Evolutionary conservation across 2,797 vertebrate species (phyloP).

Genomic region (Bovichtus diacanthus): DNA sequence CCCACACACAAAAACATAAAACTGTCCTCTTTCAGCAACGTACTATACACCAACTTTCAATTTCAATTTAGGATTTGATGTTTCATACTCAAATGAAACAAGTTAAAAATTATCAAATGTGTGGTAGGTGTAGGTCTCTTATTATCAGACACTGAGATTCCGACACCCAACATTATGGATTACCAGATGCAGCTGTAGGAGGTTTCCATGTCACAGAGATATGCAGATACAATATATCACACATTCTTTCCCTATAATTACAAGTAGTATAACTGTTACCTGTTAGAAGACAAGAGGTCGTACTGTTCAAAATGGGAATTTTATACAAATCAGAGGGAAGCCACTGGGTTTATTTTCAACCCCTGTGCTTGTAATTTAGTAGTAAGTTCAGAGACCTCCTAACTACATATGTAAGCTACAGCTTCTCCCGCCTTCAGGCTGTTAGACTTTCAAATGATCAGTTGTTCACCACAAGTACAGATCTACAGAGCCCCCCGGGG

Average conservation of each 20-base stretch:
- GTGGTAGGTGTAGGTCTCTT: slow-evolving; percentile 34
- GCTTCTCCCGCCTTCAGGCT: slow-evolving; percentile 19
- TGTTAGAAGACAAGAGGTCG: not conserved
- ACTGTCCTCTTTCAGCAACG: slow-evolving; percentile 14
- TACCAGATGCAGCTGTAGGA: slow-evolving; percentile 42
- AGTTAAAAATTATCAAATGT: slow-evolving; percentile 22
- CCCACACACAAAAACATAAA: slow-evolving; percentile 8
- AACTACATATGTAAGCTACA: slow-evolving; percentile 14
- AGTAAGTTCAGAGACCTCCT: slow-evolving; percentile 30
- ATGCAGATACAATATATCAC: slow-evolving; percentile 11
- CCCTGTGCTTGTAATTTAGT: slow-evolving; percentile 55
- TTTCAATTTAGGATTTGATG: slow-evolving; percentile 22
- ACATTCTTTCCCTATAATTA: slow-evolving; percentile 44
- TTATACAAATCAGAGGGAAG: slow-evolving; percentile 12
- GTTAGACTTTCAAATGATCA: slow-evolving; percentile 12
- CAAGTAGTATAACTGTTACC: slow-evolving; percentile 7
- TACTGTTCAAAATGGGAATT: not conserved
- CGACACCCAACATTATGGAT: slow-evolving; percentile 28
- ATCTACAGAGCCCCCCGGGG: not conserved
- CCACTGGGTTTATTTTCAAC: slow-evolving; percentile 49
- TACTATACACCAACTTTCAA: slow-evolving; percentile 6
- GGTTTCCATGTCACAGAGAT: slow-evolving; percentile 10
- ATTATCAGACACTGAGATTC: slow-evolving; percentile 34
- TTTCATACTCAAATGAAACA: slow-evolving; percentile 32
- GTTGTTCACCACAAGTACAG: slow-evolving; percentile 32